These are phyloP conservation scores for Drosophila melanica DNA, from an alignment of 1,140 invertebrate genomes.

Conservation along the genomic window DNA sequence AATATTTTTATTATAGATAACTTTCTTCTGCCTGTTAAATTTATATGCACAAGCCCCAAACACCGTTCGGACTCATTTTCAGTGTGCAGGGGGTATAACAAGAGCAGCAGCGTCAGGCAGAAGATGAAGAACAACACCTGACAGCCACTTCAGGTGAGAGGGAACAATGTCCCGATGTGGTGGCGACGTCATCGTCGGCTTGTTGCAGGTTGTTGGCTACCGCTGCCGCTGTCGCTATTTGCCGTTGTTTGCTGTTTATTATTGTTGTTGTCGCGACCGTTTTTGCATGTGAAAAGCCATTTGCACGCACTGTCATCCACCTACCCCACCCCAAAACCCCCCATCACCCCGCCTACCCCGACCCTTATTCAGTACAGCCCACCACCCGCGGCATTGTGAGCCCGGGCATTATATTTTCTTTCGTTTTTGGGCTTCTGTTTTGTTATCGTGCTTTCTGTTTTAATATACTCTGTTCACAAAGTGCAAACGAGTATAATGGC, in stretches of 20 bases:
- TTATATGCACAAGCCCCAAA: too few relatives aligned
- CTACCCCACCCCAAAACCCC: background rate
- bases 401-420: background rate
- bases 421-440: constrained; percentile 1
- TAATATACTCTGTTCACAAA: background rate
- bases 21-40: too few relatives aligned
- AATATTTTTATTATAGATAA: too few relatives aligned
- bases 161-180: background rate
- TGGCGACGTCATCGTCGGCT: constrained; percentile 4
- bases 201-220: constrained; percentile 21
- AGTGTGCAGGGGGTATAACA: background rate
- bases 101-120: background rate
- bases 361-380: background rate
- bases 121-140: constrained; percentile 12
- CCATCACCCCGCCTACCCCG: background rate
- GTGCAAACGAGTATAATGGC: background rate
- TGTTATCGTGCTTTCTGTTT: background rate
- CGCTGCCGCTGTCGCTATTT: background rate
- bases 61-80: too few relatives aligned
- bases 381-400: background rate
- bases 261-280: constrained; percentile 6
- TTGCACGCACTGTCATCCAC: constrained; percentile 56
- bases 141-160: constrained; percentile 13
- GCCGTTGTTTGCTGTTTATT: constrained; percentile 5
- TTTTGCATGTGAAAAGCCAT: constrained; percentile 58